Evolutionary conservation across 1,140 invertebrate species (phyloP).

Genomic region (Vanessa tameamea): DNA sequence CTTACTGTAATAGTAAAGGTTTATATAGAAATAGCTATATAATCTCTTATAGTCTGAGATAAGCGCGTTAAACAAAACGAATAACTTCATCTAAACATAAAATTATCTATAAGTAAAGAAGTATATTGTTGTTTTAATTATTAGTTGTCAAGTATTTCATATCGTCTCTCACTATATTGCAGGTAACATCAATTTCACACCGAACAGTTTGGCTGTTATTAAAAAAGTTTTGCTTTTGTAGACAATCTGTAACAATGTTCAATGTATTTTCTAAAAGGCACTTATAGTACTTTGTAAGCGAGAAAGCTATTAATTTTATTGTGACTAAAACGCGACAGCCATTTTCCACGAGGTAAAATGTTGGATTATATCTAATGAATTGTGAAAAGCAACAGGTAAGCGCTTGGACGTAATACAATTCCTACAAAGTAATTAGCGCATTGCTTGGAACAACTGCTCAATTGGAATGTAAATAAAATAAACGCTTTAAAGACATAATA

Average conservation of each 20-base stretch:
- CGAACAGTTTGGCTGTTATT: conserved; percentile 5
- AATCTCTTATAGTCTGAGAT: too few relatives aligned
- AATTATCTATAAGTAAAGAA: too few relatives aligned
- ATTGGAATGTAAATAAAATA: background rate
- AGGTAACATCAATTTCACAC: background rate
- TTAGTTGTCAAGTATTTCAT: background rate
- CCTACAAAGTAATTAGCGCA: conserved; percentile 3
- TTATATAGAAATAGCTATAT: too few relatives aligned
- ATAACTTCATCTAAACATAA: too few relatives aligned
- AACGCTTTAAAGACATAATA: background rate
- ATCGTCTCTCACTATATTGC: background rate
- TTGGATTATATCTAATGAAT: conserved; percentile 18
- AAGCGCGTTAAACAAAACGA: too few relatives aligned
- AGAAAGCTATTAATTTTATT: conserved; percentile 18
- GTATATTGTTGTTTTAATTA: too few relatives aligned
- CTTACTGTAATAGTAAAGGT: too few relatives aligned
- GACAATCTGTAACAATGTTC: background rate
- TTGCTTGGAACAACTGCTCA: background rate
- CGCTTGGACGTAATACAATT: conserved; percentile 5
- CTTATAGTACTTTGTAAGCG: conserved; percentile 19
- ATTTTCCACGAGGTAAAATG: conserved; percentile 21
- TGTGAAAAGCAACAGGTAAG: conserved; percentile 16
- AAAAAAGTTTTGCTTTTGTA: conserved; percentile 12
- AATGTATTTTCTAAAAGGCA: conserved; percentile 12
- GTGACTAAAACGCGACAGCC: conserved; percentile 12